Percentiles rank a stretch among this genome's conserved stretches.
Evolutionary conservation across 2,797 vertebrate genomes (phyloP).

Genomic region (Pangasius mekongensis): DNA sequence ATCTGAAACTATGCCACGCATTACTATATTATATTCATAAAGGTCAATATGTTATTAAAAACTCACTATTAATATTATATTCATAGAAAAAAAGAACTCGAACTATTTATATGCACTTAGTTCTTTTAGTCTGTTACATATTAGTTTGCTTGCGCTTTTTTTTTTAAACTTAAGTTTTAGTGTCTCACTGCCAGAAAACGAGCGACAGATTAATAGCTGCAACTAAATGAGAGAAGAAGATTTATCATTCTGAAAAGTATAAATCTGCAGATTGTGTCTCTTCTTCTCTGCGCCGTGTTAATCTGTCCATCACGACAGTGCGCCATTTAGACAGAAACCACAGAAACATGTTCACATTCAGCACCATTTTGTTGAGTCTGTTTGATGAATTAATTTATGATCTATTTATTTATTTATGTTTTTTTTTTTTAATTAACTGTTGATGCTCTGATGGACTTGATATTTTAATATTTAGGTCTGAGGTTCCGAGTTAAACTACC

Average conservation of each 20-base stretch:
- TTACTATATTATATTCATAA: constrained; percentile 56
- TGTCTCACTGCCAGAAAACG: constrained; percentile 53
- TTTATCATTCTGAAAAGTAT: background rate
- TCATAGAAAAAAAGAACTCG: constrained; percentile 7
- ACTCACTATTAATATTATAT: constrained; percentile 9
- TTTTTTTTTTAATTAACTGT: constrained; percentile 55
- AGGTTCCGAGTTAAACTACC: constrained; percentile 37
- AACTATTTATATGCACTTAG: constrained; percentile 55
- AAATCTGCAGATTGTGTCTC: constrained; percentile 4
- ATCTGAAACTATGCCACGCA: constrained; percentile 51
- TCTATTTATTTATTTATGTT: constrained; percentile 78
- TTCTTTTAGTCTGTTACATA: constrained; percentile 52
- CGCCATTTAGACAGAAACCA: background rate
- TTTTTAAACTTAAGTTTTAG: constrained; percentile 29
- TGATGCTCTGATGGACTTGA: constrained; percentile 52
- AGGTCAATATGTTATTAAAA: constrained; percentile 45
- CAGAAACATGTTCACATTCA: constrained; percentile 37
- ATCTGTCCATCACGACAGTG: constrained; percentile 28
- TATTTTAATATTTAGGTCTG: constrained; percentile 7
- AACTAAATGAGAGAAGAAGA: background rate
- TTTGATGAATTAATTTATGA: constrained; percentile 66
- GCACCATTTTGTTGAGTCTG: constrained; percentile 67
- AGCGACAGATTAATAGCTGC: constrained; percentile 35
- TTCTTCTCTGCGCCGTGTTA: constrained; percentile 33
- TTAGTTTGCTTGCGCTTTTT: constrained; percentile 50